These are phyloP conservation scores for Sus cebifrons DNA, from an alignment of 2,797 vertebrate species.

Conservation along the genomic window DNA sequence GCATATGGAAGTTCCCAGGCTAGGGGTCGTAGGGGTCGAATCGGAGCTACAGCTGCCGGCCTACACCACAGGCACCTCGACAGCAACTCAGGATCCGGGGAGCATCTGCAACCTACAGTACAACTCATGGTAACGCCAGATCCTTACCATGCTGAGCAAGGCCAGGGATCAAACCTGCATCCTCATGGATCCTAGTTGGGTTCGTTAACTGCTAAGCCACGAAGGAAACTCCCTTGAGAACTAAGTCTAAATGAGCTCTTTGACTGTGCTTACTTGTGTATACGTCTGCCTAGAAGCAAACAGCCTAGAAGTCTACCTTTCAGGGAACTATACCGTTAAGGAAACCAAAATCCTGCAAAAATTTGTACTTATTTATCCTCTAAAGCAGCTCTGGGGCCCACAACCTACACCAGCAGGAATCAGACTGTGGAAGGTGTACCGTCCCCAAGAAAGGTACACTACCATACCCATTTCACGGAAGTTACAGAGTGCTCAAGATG, in stretches of 20 bases:
- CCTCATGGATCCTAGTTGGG: no score
- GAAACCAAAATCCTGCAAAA: background rate
- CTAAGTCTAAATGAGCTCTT: background rate
- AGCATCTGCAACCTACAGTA: no score
- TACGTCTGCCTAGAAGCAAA: background rate
- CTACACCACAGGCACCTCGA: no score
- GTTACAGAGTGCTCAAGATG: background rate
- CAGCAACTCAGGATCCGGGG: no score
- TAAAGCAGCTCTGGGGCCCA: background rate
- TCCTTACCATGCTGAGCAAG: no score
- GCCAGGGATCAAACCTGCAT: no score
- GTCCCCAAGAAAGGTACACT: background rate
- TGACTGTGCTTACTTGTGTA: background rate
- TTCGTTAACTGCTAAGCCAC: no score
- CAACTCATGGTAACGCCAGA: no score
- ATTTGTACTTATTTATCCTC: background rate
- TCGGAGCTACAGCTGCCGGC: no score
- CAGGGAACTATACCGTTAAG: background rate
- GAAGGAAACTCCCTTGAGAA: background rate
- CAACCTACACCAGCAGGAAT: background rate
- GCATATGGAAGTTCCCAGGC: no score
- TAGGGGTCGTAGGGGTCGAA: no score
- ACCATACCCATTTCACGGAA: background rate
- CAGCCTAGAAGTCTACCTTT: background rate
- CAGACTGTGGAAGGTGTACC: background rate